Evolutionary conservation across 2,888 invertebrate species (phyloP).

Genomic region (Patella depressa): DNA sequence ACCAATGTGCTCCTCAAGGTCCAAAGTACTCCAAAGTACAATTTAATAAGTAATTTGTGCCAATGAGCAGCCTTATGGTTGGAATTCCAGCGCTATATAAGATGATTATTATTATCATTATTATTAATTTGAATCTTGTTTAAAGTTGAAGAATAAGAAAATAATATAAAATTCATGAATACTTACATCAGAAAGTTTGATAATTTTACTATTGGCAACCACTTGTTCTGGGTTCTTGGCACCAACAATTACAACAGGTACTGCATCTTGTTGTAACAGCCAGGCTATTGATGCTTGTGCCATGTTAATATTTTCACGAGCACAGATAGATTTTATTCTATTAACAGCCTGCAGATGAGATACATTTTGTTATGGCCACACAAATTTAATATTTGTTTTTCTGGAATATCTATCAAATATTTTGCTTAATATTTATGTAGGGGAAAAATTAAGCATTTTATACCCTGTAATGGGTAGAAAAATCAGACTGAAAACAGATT

Average conservation of each 20-base stretch:
- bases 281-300: slow-evolving; percentile 60
- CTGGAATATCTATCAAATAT: background rate
- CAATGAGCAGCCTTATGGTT: no score
- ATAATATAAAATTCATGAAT: background rate
- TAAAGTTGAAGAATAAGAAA: no score
- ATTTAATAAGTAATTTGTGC: no score
- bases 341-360: slow-evolving; percentile 48
- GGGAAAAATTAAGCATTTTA: no score
- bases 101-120: no score
- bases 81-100: no score
- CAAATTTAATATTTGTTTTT: background rate
- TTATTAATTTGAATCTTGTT: no score
- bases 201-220: slow-evolving; percentile 55
- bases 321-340: slow-evolving; percentile 55
- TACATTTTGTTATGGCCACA: background rate
- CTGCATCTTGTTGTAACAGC: slow-evolving; percentile 59
- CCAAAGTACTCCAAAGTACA: no score
- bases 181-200: slow-evolving; percentile 56
- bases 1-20: no score
- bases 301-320: slow-evolving; percentile 56
- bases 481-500: no score
- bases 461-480: no score
- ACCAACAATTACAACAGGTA: slow-evolving; percentile 60
- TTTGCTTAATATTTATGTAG: background rate
- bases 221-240: slow-evolving; percentile 63